Percentiles rank a stretch among this genome's conserved stretches.
Conservation (phyloP, 2,797 vertebrate genomes). For the Anolis apletophallus region DNA sequence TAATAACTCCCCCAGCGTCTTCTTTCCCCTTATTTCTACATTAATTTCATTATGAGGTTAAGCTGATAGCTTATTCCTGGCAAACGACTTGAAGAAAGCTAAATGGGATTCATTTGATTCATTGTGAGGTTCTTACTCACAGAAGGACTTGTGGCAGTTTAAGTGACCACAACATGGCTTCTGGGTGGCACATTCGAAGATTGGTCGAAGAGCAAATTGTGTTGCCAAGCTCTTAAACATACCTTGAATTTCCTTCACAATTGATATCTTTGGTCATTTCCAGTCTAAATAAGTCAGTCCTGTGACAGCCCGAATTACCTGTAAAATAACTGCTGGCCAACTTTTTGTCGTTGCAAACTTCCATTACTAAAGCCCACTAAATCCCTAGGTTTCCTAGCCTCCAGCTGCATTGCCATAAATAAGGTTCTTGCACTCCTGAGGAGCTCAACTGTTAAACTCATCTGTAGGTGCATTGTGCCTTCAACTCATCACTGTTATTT, state of each 20-base stretch:
- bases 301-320: conserved; percentile 49
- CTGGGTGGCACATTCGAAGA: conserved; percentile 32
- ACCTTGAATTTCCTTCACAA: conserved; percentile 22
- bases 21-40: conserved; percentile 66
- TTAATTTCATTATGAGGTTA: conserved; percentile 67
- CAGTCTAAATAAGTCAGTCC: conserved; percentile 37
- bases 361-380: conserved; percentile 46
- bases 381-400: conserved; percentile 51
- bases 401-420: conserved; percentile 63
- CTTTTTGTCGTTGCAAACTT: conserved; percentile 43
- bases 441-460: conserved; percentile 70
- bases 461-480: conserved; percentile 41
- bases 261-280: conserved; percentile 49
- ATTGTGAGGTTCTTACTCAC: conserved; percentile 39
- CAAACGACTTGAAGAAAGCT: conserved; percentile 46
- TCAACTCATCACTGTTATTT: conserved; percentile 52
- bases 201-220: conserved; percentile 2
- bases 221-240: conserved; percentile 1
- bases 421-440: conserved; percentile 20
- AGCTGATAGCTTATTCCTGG: conserved; percentile 65
- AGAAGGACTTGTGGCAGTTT: not conserved
- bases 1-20: conserved; percentile 74
- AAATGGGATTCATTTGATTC: conserved; percentile 38
- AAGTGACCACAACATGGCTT: conserved; percentile 48
- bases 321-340: conserved; percentile 59